These are phyloP conservation scores for Oplegnathus fasciatus DNA, from an alignment of 2,113 vertebrate genomes.

Conservation along the genomic window DNA sequence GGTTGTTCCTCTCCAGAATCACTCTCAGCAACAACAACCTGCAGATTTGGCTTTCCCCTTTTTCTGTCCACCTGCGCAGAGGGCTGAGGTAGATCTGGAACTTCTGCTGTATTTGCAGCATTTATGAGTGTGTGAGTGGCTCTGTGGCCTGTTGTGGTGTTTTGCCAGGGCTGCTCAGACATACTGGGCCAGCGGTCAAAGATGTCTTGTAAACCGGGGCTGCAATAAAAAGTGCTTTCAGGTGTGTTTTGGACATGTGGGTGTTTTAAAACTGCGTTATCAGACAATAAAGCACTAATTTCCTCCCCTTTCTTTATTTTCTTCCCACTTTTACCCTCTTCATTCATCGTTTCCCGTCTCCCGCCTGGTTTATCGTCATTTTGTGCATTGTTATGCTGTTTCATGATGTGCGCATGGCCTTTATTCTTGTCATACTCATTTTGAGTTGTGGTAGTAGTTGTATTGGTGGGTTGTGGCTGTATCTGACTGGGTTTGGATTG, in stretches of 20 bases:
- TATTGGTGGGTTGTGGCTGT: background rate
- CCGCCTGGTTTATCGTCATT: background rate
- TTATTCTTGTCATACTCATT: conserved; percentile 6
- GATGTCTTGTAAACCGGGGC: conserved; percentile 90
- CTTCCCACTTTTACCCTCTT: background rate
- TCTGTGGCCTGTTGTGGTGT: conserved; percentile 7
- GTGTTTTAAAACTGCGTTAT: conserved; percentile 39
- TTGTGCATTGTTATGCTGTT: background rate
- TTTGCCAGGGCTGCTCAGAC: conserved; percentile 73
- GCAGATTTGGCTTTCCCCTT: background rate
- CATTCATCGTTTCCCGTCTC: background rate
- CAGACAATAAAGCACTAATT: background rate
- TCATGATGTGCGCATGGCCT: background rate
- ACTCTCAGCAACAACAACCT: background rate
- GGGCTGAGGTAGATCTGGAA: background rate
- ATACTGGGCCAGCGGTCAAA: conserved; percentile 90
- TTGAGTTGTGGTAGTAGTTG: background rate
- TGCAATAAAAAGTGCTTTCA: conserved; percentile 83
- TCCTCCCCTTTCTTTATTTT: background rate
- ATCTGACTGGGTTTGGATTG: background rate
- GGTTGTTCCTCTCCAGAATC: background rate
- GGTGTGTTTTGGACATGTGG: conserved; percentile 17
- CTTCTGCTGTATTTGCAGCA: conserved; percentile 16
- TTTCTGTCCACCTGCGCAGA: conserved; percentile 9
- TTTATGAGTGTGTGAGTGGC: conserved; percentile 5